Base-by-base conservation (phyloP, 2,113 vertebrate genomes). In the Caranx melampygus region DNA sequence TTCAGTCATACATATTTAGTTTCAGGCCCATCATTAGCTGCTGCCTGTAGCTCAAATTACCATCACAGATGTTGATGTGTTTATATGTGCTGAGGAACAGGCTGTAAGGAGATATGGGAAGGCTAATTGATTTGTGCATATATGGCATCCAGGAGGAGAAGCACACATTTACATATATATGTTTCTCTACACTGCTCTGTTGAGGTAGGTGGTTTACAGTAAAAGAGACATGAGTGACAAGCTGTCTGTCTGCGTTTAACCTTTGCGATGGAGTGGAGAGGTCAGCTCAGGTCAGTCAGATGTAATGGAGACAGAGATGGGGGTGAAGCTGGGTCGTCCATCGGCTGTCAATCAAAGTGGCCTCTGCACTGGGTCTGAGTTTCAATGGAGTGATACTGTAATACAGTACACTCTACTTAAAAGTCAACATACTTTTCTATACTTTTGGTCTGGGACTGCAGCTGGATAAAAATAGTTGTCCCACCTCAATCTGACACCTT, bases 231-330 rank as follows among this genome's bases (percentile, higher is more conserved):
- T 21, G 49, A 66, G 44, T 13, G 64, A 63, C 13, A 34, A 15
- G 65, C 45, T 26, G 33, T 40, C 57, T 3, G 12, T 55, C 54
- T 76, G 58, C 44, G 11, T 75, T 59, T 72, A 40, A 75, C 74
- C 71, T 47, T 18, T 67, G 42, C 1, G 52, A 21, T 7, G 26
- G 58, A 59, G 52, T 76, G 37, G 72, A 57, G 67, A 82, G 75
- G 87, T 81, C 71, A 69, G 55, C 6, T 67, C 57, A 76, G 77
- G 83, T 82, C 59, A 71, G 42, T 65, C 34, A 45, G 83, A 52
- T 75, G 82, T 75, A 82, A 90, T 13, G 21, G 80, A 88, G 72
- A 87, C 63, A 40, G 68, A 72, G 62, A 63, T 37, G 64, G 58
- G 64, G 77, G 67, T 51, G 44, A 81, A 55, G 16, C 21, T 47